Conservation (phyloP, 2,797 vertebrate genomes). For the Platalea minor region DNA sequence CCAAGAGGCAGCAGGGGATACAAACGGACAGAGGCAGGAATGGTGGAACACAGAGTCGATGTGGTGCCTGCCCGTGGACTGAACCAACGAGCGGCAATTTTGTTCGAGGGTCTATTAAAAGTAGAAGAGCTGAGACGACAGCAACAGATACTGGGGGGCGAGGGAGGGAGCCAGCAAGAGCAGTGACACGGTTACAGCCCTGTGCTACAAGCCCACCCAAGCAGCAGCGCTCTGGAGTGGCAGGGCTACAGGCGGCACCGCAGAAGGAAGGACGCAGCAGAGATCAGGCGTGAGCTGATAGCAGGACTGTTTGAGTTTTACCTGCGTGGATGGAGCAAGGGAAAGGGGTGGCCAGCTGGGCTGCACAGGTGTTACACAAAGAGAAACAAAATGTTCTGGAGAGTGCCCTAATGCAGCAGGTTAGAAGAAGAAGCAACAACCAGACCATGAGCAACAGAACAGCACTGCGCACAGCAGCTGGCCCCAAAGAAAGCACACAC, state of each 20-base stretch:
- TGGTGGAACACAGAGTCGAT: fast-evolving
- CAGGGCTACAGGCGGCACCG: not conserved
- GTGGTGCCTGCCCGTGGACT: not conserved
- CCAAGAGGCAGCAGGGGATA: not conserved
- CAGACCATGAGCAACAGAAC: not conserved
- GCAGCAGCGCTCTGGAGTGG: fast-evolving
- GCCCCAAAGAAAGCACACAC: not conserved
- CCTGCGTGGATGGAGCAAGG: not conserved
- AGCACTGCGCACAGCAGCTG: not conserved
- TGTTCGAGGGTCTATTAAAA: not conserved
- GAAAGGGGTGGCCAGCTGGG: not conserved
- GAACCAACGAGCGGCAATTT: not conserved
- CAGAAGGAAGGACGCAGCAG: not conserved
- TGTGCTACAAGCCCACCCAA: fast-evolving
- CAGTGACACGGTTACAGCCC: fast-evolving
- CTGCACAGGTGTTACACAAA: too few species aligned
- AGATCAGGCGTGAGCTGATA: not conserved
- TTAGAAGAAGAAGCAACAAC: not conserved
- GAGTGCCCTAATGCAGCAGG: fast-evolving
- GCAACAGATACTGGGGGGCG: not conserved
- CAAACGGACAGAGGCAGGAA: fast-evolving
- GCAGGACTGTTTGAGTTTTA: not conserved
- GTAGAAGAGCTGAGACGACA: not conserved
- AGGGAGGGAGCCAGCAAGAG: not conserved
- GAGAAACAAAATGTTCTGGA: not conserved